Percentiles rank a stretch among this genome's conserved stretches.
Evolutionary conservation across 2,888 invertebrate species (phyloP).

Genomic region (Zhuqinia jingwanae): DNA sequence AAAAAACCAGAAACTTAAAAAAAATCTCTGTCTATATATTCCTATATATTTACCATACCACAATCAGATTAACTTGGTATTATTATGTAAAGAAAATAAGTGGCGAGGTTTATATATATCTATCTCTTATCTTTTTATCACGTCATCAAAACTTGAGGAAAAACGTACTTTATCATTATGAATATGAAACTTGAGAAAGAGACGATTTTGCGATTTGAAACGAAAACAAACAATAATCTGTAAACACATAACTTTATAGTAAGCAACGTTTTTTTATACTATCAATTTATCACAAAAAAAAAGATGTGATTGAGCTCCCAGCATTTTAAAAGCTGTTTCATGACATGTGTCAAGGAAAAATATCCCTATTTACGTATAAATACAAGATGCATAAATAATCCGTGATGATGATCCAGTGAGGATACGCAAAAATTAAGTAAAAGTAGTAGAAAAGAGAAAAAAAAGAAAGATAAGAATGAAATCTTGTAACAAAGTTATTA

Average conservation of each 20-base stretch:
- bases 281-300: no score
- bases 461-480: not conserved
- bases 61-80: constrained; percentile 7
- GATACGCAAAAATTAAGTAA: not conserved
- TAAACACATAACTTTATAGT: no score
- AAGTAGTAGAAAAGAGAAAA: not conserved
- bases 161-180: no score
- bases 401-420: not conserved
- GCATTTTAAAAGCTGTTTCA: no score
- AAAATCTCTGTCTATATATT: constrained; percentile 4
- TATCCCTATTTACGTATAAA: not conserved
- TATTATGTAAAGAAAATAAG: not conserved
- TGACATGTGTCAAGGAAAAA: not conserved
- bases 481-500: no score
- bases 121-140: no score
- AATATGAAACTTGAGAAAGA: no score
- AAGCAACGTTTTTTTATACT: no score
- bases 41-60: not conserved
- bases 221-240: no score
- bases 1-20: constrained; percentile 40
- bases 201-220: no score
- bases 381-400: not conserved
- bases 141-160: not conserved
- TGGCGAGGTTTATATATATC: not conserved
- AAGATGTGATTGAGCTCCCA: no score